phyloP scores from a whole-genome alignment of 2,888 invertebrate species.

The Arctia plantaginis region DNA sequence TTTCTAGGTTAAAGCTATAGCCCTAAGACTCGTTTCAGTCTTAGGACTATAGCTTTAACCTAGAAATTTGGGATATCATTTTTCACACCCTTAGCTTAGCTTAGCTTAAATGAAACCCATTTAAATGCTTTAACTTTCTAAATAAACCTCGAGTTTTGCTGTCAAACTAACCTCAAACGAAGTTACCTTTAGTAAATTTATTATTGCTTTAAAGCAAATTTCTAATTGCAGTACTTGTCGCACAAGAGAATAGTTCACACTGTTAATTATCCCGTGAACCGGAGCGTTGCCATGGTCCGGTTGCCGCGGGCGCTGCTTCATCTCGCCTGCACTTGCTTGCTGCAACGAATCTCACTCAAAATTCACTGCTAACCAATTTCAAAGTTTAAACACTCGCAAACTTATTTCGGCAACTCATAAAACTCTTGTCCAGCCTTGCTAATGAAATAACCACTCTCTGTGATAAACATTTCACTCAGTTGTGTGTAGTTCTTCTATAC shows the following conservation, averaged over 20 bases:
- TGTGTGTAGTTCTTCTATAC: neutral
- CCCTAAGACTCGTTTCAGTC: no score
- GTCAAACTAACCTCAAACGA: conserved; percentile 11
- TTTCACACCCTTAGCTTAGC: neutral
- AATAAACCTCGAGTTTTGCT: neutral
- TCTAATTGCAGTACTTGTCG: conserved; percentile 75
- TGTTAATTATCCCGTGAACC: conserved; percentile 81
- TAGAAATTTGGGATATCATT: neutral
- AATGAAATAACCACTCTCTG: conserved; percentile 64
- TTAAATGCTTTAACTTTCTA: neutral
- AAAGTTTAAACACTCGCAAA: conserved; percentile 80
- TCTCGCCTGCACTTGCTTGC: conserved; percentile 59
- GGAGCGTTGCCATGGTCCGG: conserved; percentile 55
- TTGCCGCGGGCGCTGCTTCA: conserved; percentile 70
- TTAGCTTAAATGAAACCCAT: neutral
- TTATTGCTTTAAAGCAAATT: conserved; percentile 75
- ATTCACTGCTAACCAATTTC: conserved; percentile 81
- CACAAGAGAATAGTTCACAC: conserved; percentile 77
- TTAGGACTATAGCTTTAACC: neutral
- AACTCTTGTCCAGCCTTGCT: conserved; percentile 75
- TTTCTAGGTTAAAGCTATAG: neutral
- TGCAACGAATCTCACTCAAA: conserved; percentile 64
- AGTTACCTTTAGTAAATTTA: conserved; percentile 66
- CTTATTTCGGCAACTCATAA: conserved; percentile 83
- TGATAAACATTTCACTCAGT: conserved; percentile 32